Evolutionary conservation across 2,797 vertebrate genomes (phyloP), one percentile per base, ranked within the genome.

Genomic region (Kryptolebias ocellatus): DNA sequence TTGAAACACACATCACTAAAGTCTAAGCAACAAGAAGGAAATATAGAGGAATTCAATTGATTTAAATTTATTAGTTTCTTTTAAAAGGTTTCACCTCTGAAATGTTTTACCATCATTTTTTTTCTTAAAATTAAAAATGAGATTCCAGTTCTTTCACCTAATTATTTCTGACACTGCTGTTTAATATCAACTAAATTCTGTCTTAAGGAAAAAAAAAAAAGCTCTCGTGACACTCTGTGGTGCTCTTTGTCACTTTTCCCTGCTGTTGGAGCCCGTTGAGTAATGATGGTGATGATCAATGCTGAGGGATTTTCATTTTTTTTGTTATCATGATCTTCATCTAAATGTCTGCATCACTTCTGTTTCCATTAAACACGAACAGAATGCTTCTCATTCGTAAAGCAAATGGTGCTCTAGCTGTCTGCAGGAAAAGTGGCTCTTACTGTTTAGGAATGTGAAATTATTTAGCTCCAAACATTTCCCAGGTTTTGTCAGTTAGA

Each of bases 271-370:
- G 51, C 69, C 57, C 61, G 17, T 63, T 64, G 78, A 78, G 68
- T 80, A 74, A 84, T 75, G 82, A 62, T 45, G 47, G 42, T 7
- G 62, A 80, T 82, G 80, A 84, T 79, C 74, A 66, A 49, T 44
- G 74, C 67, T 57, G 73, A 86, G 76, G 63, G 72, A 81, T 77
- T 81, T 83, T 81, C 67, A 74, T 80, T 70, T 34, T 34, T 7
- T 34, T 34, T 7, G 6, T 34, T 34, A 24, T 34, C 6, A 75
- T 67, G 37, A 72, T 53, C 71, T 67, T 60, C 53, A 57, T 82
- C 61, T 66, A 39, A 76, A 58, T 72, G 45, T 61, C 61, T 55
- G 62, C 76, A 44, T 66, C 57, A 63, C 53, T 60, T 46, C 37
- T 31, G 68, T 65, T 51, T 44, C 63, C 53, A 1, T 57, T 74